phyloP scores from a whole-genome alignment of 2,797 vertebrate species.

The Mus spretus region DNA sequence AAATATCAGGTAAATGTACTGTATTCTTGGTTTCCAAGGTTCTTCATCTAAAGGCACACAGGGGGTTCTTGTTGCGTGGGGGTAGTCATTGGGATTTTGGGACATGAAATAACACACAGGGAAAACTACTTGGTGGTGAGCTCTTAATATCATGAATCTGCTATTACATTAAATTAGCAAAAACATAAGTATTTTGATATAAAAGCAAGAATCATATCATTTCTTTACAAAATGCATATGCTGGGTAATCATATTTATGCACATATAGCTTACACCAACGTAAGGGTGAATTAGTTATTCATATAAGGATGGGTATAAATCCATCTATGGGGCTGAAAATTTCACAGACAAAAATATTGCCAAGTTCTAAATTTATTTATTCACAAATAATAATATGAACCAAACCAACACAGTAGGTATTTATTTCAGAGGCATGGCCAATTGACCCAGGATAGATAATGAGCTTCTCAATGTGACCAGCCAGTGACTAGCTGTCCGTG shows the following conservation, averaged over 20 bases:
- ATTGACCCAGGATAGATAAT: neutral
- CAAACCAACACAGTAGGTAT: neutral
- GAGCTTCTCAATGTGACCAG: neutral
- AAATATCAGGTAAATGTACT: neutral
- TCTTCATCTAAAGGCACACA: neutral
- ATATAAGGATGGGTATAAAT: neutral
- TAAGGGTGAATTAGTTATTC: slow-evolving; percentile 30
- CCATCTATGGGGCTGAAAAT: neutral
- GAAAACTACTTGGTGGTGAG: neutral
- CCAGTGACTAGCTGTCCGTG: slow-evolving; percentile 20
- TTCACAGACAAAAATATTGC: neutral
- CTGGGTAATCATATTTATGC: slow-evolving; percentile 20
- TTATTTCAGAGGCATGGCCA: neutral
- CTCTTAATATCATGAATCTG: neutral
- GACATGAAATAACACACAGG: neutral
- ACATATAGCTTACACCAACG: neutral
- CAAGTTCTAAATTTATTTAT: slow-evolving; percentile 29
- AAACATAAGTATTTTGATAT: neutral
- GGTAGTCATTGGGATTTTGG: neutral
- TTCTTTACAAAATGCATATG: neutral
- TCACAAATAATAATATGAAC: neutral
- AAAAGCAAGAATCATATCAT: neutral
- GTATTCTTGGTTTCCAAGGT: neutral
- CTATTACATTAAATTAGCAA: neutral
- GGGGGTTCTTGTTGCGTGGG: neutral